Evolutionary conservation across 2,797 vertebrate species (phyloP).

Genomic region (Yasuhikotakia modesta): DNA sequence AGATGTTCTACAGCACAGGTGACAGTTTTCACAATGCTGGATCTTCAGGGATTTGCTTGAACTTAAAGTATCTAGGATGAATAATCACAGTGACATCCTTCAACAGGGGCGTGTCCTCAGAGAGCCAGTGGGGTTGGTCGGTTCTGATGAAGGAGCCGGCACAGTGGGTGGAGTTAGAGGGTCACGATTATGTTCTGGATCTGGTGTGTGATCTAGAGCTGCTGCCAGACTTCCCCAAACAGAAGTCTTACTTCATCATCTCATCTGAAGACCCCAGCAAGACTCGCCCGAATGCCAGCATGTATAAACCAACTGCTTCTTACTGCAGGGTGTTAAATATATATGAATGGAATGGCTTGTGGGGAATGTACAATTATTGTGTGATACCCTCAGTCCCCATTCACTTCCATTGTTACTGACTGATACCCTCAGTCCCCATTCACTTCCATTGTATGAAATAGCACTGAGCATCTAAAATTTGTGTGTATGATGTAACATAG

Average conservation of each 20-base stretch:
- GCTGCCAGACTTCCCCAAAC: constrained; percentile 85
- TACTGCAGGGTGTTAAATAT: too few species aligned
- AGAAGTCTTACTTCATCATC: constrained; percentile 90
- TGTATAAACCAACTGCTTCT: constrained; percentile 72
- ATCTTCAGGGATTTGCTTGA: background rate
- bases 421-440: too few species aligned
- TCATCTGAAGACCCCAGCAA: constrained; percentile 78
- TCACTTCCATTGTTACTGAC: too few species aligned
- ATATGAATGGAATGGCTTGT: too few species aligned
- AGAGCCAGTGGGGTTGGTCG: constrained; percentile 88
- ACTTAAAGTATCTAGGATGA: background rate
- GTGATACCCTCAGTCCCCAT: too few species aligned
- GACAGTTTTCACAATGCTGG: background rate
- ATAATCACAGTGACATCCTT: constrained; percentile 7
- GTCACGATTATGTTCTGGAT: constrained; percentile 93
- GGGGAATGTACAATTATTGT: too few species aligned
- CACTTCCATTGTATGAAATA: too few species aligned
- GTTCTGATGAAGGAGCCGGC: constrained; percentile 86
- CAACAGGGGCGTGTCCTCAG: constrained; percentile 78
- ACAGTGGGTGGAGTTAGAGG: constrained; percentile 92
- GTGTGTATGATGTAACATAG: background rate
- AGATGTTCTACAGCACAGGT: constrained; percentile 90
- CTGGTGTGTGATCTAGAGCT: constrained; percentile 91
- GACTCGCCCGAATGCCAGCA: constrained; percentile 72
- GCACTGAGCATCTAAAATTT: background rate